Conservation (phyloP, 1,140 invertebrate genomes). For the Bilobella aurantiaca region DNA sequence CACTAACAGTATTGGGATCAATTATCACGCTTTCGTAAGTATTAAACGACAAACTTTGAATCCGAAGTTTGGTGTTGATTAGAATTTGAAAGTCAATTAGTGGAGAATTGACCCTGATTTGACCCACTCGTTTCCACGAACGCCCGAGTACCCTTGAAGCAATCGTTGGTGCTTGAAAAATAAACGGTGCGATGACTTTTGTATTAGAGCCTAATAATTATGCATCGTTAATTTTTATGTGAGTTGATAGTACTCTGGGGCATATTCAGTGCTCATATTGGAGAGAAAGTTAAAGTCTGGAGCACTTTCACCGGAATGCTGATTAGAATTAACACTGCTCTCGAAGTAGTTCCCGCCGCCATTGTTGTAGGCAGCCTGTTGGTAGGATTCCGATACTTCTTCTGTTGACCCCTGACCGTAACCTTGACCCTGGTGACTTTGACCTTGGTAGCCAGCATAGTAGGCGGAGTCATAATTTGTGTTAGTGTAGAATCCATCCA, state of each 20-base stretch:
- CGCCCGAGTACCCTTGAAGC: too few relatives aligned
- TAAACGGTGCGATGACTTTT: neutral
- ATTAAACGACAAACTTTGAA: too few relatives aligned
- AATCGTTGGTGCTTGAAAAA: neutral
- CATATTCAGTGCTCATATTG: conserved; percentile 79
- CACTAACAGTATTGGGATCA: too few relatives aligned
- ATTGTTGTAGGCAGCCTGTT: conserved; percentile 7
- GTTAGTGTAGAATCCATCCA: neutral
- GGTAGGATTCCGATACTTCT: conserved; percentile 11
- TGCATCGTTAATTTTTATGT: conserved; percentile 41
- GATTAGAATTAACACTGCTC: neutral
- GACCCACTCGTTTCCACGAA: too few relatives aligned
- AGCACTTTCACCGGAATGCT: conserved; percentile 47
- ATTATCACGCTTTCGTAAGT: too few relatives aligned
- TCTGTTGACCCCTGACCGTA: neutral
- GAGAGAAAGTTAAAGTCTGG: conserved; percentile 85
- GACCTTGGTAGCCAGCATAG: conserved; percentile 35
- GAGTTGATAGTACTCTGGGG: conserved; percentile 81
- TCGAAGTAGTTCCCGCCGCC: neutral
- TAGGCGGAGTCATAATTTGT: conserved; percentile 38
- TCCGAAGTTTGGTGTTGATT: too few relatives aligned
- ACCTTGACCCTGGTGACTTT: conserved; percentile 28
- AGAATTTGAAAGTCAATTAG: too few relatives aligned
- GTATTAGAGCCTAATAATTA: neutral
- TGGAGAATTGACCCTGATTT: too few relatives aligned